Percentiles rank a stretch among this genome's conserved stretches.
These are phyloP conservation scores for Synanthedon formicaeformis DNA, from an alignment of 2,888 invertebrate genomes.

Conservation along the genomic window DNA sequence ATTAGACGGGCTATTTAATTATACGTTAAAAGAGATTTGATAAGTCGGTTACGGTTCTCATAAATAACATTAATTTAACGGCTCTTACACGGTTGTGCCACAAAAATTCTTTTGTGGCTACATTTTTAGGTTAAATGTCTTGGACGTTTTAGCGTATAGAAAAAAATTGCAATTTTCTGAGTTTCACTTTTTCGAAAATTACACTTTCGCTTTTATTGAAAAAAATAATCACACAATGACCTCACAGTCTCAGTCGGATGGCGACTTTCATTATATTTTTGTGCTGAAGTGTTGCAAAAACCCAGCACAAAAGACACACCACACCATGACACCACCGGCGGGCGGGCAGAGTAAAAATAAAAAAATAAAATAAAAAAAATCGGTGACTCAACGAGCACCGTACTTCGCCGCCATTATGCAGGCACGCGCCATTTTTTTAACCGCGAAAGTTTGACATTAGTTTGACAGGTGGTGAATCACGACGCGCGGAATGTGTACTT, in stretches of 20 bases:
- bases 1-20: not conserved
- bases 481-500: constrained; percentile 17
- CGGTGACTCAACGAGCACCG: constrained; percentile 3
- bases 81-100: too few species aligned
- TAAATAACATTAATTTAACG: too few species aligned
- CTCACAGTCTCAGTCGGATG: not conserved
- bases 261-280: not conserved
- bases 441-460: constrained; percentile 58
- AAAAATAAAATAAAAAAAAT: constrained; percentile 13
- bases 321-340: not conserved
- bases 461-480: constrained; percentile 50
- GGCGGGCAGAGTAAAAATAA: not conserved
- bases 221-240: not conserved
- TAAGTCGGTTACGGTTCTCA: not conserved
- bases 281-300: not conserved
- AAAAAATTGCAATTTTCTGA: too few species aligned
- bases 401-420: constrained; percentile 19
- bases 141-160: too few species aligned
- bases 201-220: not conserved
- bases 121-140: too few species aligned
- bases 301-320: not conserved
- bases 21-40: not conserved
- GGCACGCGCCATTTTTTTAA: constrained; percentile 19
- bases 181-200: not conserved
- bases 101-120: too few species aligned